A percentile compares a stretch with the other conserved stretches of the same genome.
Conservation (phyloP, 1,140 invertebrate species). For the Microplitis demolitor region DNA sequence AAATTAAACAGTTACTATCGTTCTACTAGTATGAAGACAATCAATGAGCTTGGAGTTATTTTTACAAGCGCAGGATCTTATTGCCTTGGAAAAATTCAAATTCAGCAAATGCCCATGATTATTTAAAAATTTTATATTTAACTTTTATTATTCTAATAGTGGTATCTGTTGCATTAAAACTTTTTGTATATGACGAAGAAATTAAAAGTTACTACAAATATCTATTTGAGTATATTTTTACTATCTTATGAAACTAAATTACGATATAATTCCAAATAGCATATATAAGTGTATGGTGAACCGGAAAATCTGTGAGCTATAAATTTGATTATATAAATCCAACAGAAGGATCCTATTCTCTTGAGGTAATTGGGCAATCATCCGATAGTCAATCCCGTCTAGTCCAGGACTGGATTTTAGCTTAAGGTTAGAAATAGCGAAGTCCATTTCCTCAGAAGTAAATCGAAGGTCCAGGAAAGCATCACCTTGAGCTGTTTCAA, state of each 20-base stretch:
- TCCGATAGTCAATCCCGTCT: constrained; percentile 11
- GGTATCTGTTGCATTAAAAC: no score
- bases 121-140: not conserved
- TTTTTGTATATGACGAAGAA: no score
- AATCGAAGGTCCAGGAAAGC: not conserved
- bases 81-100: constrained; percentile 50
- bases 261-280: no score
- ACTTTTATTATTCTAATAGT: not conserved
- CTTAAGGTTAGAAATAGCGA: constrained; percentile 8
- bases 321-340: constrained; percentile 8
- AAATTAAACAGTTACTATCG: constrained; percentile 41
- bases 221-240: no score
- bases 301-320: no score
- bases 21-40: constrained; percentile 41
- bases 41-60: constrained; percentile 50
- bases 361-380: not conserved
- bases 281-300: no score
- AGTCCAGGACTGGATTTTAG: not conserved
- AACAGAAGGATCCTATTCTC: not conserved
- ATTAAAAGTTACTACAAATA: no score
- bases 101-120: constrained; percentile 31
- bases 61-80: constrained; percentile 37
- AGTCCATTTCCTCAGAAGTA: not conserved
- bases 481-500: not conserved
- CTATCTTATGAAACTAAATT: no score